phyloP scores from a whole-genome alignment of 2,888 invertebrate species.

The Apodemia zela region DNA sequence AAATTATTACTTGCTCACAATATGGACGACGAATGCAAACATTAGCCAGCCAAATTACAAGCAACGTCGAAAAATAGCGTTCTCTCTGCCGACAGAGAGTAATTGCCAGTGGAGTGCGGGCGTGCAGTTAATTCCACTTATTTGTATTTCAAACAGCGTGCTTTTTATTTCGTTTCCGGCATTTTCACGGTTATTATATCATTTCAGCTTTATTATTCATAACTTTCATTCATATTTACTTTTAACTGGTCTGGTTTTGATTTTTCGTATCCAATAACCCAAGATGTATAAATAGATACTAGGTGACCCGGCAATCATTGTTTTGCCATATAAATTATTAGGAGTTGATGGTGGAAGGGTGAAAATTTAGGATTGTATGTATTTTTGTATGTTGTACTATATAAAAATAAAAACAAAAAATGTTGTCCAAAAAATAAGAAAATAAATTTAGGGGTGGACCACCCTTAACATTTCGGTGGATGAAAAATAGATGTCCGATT shows the following conservation, averaged over 20 bases:
- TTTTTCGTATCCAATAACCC: not conserved
- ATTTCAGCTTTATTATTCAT: conserved; percentile 10
- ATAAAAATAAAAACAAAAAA: no score
- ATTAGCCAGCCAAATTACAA: conserved; percentile 59
- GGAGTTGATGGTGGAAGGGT: no score
- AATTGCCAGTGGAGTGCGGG: conserved; percentile 54
- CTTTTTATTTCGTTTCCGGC: conserved; percentile 17
- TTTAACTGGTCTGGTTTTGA: not conserved
- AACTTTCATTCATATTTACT: not conserved
- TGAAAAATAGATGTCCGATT: no score
- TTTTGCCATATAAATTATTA: no score
- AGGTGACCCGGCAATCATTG: no score
- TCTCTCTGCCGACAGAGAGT: conserved; percentile 52
- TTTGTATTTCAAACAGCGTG: conserved; percentile 48
- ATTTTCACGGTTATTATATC: conserved; percentile 6
- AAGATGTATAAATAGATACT: no score
- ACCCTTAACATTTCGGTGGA: no score
- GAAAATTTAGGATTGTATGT: no score
- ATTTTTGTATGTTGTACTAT: no score
- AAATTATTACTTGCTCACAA: conserved; percentile 10
- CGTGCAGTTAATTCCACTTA: conserved; percentile 60
- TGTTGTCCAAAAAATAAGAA: no score
- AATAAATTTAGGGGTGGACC: no score
- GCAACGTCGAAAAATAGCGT: conserved; percentile 53
- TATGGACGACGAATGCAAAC: conserved; percentile 41